A percentile compares a stretch with the other conserved stretches of the same genome.
These are phyloP conservation scores for Galerucella calmariensis DNA, from an alignment of 2,888 invertebrate species.

Conservation along the genomic window DNA sequence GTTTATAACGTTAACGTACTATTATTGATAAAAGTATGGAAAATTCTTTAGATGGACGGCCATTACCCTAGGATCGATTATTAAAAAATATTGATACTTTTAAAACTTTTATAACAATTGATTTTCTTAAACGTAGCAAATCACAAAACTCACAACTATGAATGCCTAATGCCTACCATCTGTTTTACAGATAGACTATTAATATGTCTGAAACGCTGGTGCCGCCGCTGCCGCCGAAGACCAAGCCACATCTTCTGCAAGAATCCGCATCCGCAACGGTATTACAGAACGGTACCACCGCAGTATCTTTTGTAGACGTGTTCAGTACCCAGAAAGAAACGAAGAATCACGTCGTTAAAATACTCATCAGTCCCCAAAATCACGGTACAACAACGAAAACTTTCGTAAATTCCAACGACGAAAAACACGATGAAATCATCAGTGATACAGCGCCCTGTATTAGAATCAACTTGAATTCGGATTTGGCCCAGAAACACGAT, in stretches of 20 bases:
- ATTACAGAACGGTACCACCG: conserved; percentile 57
- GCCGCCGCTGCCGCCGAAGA: conserved; percentile 70
- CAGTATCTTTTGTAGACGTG: conserved; percentile 55
- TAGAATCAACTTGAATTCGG: conserved; percentile 54
- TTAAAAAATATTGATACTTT: background rate
- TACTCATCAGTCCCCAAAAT: conserved; percentile 74
- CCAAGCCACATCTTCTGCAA: conserved; percentile 54
- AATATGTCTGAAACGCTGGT: conserved; percentile 68
- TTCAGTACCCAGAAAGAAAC: conserved; percentile 60
- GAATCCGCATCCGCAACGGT: conserved; percentile 64
- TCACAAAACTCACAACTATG: background rate
- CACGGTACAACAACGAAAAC: conserved; percentile 40
- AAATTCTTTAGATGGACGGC: no score
- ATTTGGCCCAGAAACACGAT: conserved; percentile 68
- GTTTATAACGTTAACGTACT: no score
- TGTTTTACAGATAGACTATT: conserved; percentile 42
- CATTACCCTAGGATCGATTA: no score
- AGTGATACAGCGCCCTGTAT: conserved; percentile 68
- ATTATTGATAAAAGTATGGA: no score
- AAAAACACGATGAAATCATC: conserved; percentile 62
- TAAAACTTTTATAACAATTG: no score
- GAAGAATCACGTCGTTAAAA: conserved; percentile 73
- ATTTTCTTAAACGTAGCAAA: background rate
- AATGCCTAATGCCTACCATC: conserved; percentile 27
- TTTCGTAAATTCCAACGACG: conserved; percentile 28